Percentiles rank a stretch among this genome's conserved stretches.
These are phyloP conservation scores for Acanthosepion pharaonis DNA, from an alignment of 2,888 invertebrate species.

Conservation along the genomic window DNA sequence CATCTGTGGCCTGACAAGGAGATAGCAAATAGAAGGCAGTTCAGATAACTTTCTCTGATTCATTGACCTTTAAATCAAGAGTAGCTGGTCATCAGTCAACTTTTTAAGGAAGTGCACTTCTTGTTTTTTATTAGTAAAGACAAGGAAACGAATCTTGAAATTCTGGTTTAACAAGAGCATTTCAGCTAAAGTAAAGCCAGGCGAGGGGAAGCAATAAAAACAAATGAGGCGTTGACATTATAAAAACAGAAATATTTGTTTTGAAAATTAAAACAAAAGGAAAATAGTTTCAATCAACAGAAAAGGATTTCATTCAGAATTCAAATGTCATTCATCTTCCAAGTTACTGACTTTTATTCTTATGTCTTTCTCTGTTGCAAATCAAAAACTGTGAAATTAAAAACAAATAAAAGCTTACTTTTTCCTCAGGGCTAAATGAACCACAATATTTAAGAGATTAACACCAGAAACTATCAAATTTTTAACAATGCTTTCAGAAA, in stretches of 20 bases:
- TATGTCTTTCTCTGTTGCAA: background rate
- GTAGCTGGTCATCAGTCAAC: too few species aligned
- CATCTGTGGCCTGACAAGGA: too few species aligned
- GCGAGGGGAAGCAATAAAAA: background rate
- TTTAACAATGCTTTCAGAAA: background rate
- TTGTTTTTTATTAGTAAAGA: too few species aligned
- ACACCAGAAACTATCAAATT: background rate
- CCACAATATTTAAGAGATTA: background rate
- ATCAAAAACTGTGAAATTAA: background rate
- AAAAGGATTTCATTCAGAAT: background rate
- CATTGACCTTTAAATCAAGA: too few species aligned
- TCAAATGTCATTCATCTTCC: conserved; percentile 22
- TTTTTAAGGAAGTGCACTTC: too few species aligned
- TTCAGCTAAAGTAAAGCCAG: background rate
- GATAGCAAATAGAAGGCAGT: too few species aligned
- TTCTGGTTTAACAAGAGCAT: background rate
- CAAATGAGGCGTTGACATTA: background rate
- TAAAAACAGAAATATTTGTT: background rate
- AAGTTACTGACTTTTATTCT: background rate
- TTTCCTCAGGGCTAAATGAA: background rate
- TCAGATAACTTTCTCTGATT: too few species aligned
- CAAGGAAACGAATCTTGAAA: background rate
- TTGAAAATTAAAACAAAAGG: background rate
- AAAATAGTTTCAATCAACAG: background rate
- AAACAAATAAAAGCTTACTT: background rate